Base-by-base conservation (phyloP, 2,113 vertebrate genomes). In the Accipiter virgatus region DNA sequence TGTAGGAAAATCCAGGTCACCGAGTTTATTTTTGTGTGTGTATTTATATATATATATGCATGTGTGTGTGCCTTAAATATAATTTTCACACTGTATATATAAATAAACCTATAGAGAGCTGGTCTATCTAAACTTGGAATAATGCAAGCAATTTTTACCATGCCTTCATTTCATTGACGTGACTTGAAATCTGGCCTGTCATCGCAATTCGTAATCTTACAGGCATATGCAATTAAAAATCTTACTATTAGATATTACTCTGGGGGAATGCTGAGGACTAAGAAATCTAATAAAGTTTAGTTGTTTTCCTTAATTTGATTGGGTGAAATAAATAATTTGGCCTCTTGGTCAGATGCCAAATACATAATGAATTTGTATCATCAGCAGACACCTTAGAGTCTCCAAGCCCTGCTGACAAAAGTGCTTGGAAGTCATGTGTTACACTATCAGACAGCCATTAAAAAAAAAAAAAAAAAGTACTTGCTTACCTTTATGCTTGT, bases 281-380 rank as follows among this genome's bases (percentile, higher is more conserved):
- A 78, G 67, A 90, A 84, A 86, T 59, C 8, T 95, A 95, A 88
- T 94, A 74, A 84, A 48, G 36, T 74, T 95, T 80, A 81, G 86
- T 88, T 85, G 72, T 94, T 98, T 96, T 88, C 31, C 86, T 94
- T 94, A 85, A 96, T 96, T 90, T 94, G 48, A 94, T 77, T 67
- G 16, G 21, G 6, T 21, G 55, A 32, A 84, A 59, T 48, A 74
- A 70, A 78, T 31, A 38, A 71, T 29, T 53, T 34, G 65, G 13
- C 53, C 10, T 87, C 36, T 84, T 95, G 88, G 48, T 81, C 16
- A 78, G 59, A 86, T 95, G 67, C 75, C 94, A 95, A 95, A 72
- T 72, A 48, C 34, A 15, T 91, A 70, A 95, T 94, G 81, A 93
- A 85, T 88, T 77, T 47, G 16, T 93, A n/a, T 81, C 55, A 56